These are phyloP conservation scores for Origma solitaria DNA, from an alignment of 2,113 vertebrate species.

Conservation along the genomic window DNA sequence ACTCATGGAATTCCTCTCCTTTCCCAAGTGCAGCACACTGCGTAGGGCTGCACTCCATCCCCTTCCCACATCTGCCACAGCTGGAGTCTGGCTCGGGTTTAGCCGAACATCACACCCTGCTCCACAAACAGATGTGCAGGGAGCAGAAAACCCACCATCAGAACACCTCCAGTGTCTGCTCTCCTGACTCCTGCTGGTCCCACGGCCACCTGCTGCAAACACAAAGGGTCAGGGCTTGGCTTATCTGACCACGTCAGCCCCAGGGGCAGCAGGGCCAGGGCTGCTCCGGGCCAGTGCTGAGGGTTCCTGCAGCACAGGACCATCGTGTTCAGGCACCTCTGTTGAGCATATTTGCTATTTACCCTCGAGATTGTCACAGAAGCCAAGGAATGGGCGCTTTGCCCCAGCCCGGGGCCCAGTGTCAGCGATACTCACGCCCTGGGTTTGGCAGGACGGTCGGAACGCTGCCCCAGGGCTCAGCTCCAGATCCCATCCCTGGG, in stretches of 20 bases:
- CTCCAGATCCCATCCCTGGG: background rate
- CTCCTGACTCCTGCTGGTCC: background rate
- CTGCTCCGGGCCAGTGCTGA: background rate
- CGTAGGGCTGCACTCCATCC: background rate
- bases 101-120: background rate
- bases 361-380: background rate
- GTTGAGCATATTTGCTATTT: background rate
- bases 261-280: accelerated
- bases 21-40: background rate
- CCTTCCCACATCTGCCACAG: background rate
- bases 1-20: background rate
- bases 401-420: accelerated
- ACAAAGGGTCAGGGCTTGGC: background rate
- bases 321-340: accelerated
- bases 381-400: background rate
- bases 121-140: background rate
- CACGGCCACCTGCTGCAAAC: background rate
- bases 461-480: background rate
- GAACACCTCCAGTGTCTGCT: background rate
- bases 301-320: background rate
- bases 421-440: background rate
- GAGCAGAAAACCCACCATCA: background rate
- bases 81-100: background rate
- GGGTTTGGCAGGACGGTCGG: too few species aligned
- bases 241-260: background rate